Percentiles rank a stretch among this genome's conserved stretches.
These are phyloP conservation scores for Ichneumoninae sp. DNA, from an alignment of 2,888 invertebrate genomes.

Conservation along the genomic window DNA sequence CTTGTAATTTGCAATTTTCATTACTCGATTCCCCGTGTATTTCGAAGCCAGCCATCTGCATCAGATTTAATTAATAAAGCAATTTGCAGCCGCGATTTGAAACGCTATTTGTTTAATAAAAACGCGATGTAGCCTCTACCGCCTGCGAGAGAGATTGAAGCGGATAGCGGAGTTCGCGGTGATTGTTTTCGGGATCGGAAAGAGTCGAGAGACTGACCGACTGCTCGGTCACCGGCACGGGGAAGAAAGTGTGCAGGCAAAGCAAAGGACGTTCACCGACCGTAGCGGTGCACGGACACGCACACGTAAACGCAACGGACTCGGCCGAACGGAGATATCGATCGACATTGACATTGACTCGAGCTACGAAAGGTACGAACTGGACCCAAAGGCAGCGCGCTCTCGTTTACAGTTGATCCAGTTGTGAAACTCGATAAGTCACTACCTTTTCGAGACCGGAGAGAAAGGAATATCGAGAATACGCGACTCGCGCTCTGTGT, in stretches of 20 bases:
- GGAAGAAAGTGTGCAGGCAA: slow-evolving; percentile 41
- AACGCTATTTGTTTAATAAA: neutral
- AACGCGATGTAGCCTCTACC: neutral
- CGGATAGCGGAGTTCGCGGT: neutral
- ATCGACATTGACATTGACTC: slow-evolving; percentile 65
- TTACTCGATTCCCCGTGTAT: too few species aligned
- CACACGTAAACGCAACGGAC: slow-evolving; percentile 12
- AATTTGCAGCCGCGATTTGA: neutral
- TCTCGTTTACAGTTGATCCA: slow-evolving; percentile 52
- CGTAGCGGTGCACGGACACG: slow-evolving; percentile 32
- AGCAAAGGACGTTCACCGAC: slow-evolving; percentile 52
- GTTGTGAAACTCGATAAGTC: slow-evolving; percentile 64
- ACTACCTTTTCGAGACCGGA: slow-evolving; percentile 43
- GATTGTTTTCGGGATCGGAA: slow-evolving; percentile 19
- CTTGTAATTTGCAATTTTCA: too few species aligned
- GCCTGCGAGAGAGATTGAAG: neutral
- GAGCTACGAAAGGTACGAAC: slow-evolving; percentile 35
- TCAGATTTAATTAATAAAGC: too few species aligned
- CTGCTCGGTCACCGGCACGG: neutral
- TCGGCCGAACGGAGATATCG: slow-evolving; percentile 49
- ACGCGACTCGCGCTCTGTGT: neutral
- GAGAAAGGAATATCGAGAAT: slow-evolving; percentile 58
- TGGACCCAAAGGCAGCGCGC: slow-evolving; percentile 34
- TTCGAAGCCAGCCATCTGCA: too few species aligned
- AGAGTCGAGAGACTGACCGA: slow-evolving; percentile 6